These are phyloP conservation scores for Cephalopterus ornatus DNA, from an alignment of 2,113 vertebrate species.

Conservation along the genomic window DNA sequence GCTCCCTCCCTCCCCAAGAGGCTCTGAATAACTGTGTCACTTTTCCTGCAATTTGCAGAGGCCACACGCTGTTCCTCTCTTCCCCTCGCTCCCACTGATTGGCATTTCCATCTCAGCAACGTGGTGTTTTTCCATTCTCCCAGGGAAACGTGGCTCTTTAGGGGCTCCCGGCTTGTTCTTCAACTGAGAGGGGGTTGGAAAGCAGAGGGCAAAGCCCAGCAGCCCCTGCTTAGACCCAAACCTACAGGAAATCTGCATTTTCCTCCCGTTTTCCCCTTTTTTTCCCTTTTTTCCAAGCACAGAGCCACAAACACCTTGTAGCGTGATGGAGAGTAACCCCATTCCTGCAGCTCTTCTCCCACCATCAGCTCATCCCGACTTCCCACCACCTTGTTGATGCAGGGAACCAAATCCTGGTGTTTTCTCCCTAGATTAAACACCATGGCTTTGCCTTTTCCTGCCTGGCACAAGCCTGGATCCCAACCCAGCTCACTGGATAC, in stretches of 20 bases:
- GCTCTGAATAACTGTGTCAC: not conserved
- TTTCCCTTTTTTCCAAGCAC: not conserved
- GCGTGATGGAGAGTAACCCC: accelerated
- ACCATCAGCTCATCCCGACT: not conserved
- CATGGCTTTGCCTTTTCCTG: not conserved
- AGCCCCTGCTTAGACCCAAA: not conserved
- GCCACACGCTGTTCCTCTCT: conserved; percentile 12
- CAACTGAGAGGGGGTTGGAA: accelerated
- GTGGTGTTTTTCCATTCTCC: not conserved
- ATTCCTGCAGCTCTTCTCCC: not conserved
- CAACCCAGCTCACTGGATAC: not conserved
- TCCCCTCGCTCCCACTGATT: not conserved
- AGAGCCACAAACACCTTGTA: not conserved
- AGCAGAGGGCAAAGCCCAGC: not conserved
- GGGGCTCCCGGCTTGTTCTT: not conserved
- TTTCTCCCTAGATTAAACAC: not conserved
- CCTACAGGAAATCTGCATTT: not conserved
- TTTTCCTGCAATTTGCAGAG: not conserved
- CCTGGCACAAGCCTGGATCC: not conserved
- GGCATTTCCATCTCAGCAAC: not conserved
- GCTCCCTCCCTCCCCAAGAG: not conserved
- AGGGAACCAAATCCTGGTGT: not conserved
- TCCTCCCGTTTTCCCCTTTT: not conserved
- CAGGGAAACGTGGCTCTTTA: accelerated
- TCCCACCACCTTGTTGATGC: accelerated